A percentile compares a stretch with the other conserved stretches of the same genome.
Conservation (phyloP, 2,888 invertebrate genomes). For the Brachyptera risi region DNA sequence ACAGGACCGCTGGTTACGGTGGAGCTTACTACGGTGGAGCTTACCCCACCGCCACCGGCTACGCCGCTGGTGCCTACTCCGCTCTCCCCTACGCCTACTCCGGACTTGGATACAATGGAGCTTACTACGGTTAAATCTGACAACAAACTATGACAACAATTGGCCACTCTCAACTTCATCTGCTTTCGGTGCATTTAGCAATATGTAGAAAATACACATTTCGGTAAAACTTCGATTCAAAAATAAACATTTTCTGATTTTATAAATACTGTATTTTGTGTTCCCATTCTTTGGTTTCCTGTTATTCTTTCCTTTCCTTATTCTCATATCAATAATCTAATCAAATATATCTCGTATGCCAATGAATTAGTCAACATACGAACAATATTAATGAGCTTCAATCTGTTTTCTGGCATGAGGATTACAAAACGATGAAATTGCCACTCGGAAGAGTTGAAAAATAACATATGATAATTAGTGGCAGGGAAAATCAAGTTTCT, state of each 20-base stretch:
- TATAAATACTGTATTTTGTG: background rate
- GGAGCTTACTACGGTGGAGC: conserved; percentile 12
- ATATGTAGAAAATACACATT: too few relatives aligned
- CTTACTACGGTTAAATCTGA: conserved; percentile 20
- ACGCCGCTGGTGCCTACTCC: conserved; percentile 8
- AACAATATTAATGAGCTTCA: too few relatives aligned
- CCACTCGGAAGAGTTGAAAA: too few relatives aligned
- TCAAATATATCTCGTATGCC: too few relatives aligned
- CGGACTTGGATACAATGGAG: conserved; percentile 15
- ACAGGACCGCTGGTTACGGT: background rate
- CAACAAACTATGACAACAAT: too few relatives aligned
- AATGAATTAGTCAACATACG: too few relatives aligned
- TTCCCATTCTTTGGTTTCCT: background rate
- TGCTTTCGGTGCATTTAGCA: too few relatives aligned
- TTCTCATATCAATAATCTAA: background rate
- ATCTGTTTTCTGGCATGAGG: too few relatives aligned
- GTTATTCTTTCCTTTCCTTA: background rate
- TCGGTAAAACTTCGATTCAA: conserved; percentile 3
- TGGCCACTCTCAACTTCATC: too few relatives aligned
- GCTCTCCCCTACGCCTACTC: conserved; percentile 15
- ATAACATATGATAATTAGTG: too few relatives aligned
- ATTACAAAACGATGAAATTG: too few relatives aligned
- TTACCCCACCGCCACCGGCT: conserved; percentile 16
- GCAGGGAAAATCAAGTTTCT: too few relatives aligned
- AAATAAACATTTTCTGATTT: conserved; percentile 6